Evolutionary conservation across 2,888 invertebrate genomes (phyloP).

Genomic region (Cataglyphis albicans): DNA sequence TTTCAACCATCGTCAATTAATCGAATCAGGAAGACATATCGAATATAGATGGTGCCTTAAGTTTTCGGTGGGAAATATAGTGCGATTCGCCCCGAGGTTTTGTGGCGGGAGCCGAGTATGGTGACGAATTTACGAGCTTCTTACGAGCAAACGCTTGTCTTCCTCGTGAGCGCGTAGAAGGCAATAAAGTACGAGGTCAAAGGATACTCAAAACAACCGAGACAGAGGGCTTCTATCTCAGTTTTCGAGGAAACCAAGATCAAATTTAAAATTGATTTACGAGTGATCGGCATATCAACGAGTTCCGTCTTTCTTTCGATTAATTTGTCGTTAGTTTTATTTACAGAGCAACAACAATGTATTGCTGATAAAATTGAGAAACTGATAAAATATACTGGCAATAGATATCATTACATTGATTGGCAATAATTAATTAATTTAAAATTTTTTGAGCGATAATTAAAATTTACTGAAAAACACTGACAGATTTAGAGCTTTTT

Average conservation of each 20-base stretch:
- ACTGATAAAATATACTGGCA: not conserved
- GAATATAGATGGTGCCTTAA: conserved; percentile 68
- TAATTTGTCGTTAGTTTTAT: not conserved
- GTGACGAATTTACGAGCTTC: conserved; percentile 83
- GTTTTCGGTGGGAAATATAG: conserved; percentile 75
- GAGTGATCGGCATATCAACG: conserved; percentile 63
- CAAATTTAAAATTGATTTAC: conserved; percentile 77
- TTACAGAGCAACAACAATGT: conserved; percentile 36
- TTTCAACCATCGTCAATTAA: conserved; percentile 8
- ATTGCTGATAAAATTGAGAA: conserved; percentile 7
- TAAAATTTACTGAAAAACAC: not conserved
- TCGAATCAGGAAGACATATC: conserved; percentile 42
- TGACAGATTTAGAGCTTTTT: not conserved
- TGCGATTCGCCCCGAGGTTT: conserved; percentile 72
- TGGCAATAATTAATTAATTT: not conserved
- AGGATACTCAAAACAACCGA: conserved; percentile 74
- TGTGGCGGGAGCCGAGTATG: conserved; percentile 76
- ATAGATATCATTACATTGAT: conserved; percentile 2
- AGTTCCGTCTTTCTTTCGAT: conserved; percentile 17
- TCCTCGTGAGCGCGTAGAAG: conserved; percentile 69
- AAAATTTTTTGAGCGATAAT: not conserved
- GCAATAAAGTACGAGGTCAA: conserved; percentile 74
- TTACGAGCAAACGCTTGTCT: conserved; percentile 74
- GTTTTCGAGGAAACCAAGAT: conserved; percentile 62
- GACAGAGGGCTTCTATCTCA: conserved; percentile 67